Conservation (phyloP, 2,888 invertebrate species). For the Boloria euphrosyne region DNA sequence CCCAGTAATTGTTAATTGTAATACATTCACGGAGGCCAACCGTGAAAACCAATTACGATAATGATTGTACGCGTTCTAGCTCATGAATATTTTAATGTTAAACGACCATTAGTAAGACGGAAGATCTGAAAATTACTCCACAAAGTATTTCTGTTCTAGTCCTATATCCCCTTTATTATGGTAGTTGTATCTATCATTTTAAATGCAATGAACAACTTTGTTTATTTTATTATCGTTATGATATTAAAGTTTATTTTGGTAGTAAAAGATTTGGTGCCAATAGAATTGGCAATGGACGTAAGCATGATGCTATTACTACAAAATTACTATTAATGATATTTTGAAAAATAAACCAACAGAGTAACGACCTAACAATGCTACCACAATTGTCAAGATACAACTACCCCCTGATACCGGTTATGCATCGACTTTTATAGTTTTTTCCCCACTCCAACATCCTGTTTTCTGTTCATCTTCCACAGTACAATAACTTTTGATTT, state of each 20-base stretch:
- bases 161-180: neutral
- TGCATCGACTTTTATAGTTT: no score
- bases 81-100: slow-evolving; percentile 47
- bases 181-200: neutral
- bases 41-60: slow-evolving; percentile 47
- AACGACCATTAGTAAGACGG: slow-evolving; percentile 32
- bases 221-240: neutral
- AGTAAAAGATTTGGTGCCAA: no score
- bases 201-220: neutral
- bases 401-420: no score
- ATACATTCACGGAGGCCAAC: slow-evolving; percentile 35
- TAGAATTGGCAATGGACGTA: no score
- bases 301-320: no score
- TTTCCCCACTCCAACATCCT: no score
- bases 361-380: no score
- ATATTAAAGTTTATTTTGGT: neutral
- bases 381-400: no score
- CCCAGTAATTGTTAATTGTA: slow-evolving; percentile 42
- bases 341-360: no score
- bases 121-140: slow-evolving; percentile 31
- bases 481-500: no score
- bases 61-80: slow-evolving; percentile 44
- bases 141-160: slow-evolving; percentile 7
- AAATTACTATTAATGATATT: no score
- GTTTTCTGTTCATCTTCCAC: no score